These are phyloP conservation scores for Bombus breviceps DNA, from an alignment of 1,140 invertebrate species.

Conservation along the genomic window DNA sequence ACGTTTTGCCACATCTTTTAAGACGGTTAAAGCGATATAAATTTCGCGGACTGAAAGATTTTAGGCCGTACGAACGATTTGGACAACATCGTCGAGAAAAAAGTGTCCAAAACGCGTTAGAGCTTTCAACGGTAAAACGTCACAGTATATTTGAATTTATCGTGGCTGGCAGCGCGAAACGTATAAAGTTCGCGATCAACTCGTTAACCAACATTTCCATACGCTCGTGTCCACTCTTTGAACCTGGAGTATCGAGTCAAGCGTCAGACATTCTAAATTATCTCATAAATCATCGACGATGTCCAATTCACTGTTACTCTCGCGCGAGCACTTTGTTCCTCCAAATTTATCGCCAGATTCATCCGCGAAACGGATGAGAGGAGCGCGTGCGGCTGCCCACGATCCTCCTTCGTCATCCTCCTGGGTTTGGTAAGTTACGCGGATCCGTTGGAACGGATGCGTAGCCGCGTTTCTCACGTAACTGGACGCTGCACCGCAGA, in stretches of 20 bases:
- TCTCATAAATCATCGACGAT: background rate
- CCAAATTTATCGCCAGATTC: background rate
- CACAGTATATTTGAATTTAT: too few relatives aligned
- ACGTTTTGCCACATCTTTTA: too few relatives aligned
- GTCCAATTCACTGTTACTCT: background rate
- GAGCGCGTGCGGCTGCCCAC: background rate
- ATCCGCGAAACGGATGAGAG: background rate
- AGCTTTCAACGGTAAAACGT: too few relatives aligned
- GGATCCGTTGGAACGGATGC: background rate
- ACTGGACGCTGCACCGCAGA: constrained; percentile 11
- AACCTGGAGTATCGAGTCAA: background rate
- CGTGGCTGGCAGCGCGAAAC: too few relatives aligned
- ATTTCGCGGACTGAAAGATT: too few relatives aligned
- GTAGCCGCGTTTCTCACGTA: constrained; percentile 17
- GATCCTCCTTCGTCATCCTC: background rate
- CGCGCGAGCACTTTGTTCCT: background rate
- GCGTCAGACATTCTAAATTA: background rate
- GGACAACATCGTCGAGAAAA: accelerated
- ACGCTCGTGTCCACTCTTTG: background rate
- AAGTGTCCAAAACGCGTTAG: too few relatives aligned
- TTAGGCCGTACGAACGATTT: too few relatives aligned
- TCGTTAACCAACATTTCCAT: background rate
- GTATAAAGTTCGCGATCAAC: too few relatives aligned
- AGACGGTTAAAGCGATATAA: too few relatives aligned
- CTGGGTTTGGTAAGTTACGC: background rate